These are phyloP conservation scores for Anoplolepis gracilipes DNA, from an alignment of 1,140 invertebrate genomes.

Conservation along the genomic window DNA sequence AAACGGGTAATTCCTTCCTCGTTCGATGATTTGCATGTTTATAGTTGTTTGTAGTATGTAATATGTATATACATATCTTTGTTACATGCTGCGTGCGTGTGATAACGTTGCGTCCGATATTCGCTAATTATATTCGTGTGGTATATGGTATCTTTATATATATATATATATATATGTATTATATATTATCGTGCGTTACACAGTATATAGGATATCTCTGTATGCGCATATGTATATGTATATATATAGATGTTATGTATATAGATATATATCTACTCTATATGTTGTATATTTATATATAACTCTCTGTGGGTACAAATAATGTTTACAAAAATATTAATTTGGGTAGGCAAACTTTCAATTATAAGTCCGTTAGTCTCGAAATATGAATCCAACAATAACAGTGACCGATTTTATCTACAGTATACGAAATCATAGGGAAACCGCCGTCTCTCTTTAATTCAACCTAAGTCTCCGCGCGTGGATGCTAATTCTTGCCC, in stretches of 20 bases:
- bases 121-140: slow-evolving; percentile 52
- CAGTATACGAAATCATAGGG: slow-evolving; percentile 65
- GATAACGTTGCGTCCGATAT: not conserved
- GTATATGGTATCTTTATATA: slow-evolving; percentile 44
- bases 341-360: slow-evolving; percentile 83
- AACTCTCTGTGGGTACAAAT: slow-evolving; percentile 78
- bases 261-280: slow-evolving; percentile 55
- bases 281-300: slow-evolving; percentile 71
- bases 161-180: slow-evolving; percentile 45
- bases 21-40: slow-evolving; percentile 30
- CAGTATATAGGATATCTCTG: slow-evolving; percentile 64
- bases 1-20: slow-evolving; percentile 36
- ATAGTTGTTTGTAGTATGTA: slow-evolving; percentile 24
- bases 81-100: not conserved
- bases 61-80: slow-evolving; percentile 46
- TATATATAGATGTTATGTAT: slow-evolving; percentile 24
- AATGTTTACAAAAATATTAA: slow-evolving; percentile 85
- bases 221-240: slow-evolving; percentile 15
- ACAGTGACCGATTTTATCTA: slow-evolving; percentile 73
- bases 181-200: slow-evolving; percentile 36
- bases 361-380: slow-evolving; percentile 75
- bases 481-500: slow-evolving; percentile 10
- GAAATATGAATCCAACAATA: slow-evolving; percentile 74
- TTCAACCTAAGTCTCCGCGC: slow-evolving; percentile 43
- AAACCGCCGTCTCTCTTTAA: slow-evolving; percentile 43